Conservation (phyloP, 2,888 invertebrate genomes). For the Cremastobaeus sp. region DNA sequence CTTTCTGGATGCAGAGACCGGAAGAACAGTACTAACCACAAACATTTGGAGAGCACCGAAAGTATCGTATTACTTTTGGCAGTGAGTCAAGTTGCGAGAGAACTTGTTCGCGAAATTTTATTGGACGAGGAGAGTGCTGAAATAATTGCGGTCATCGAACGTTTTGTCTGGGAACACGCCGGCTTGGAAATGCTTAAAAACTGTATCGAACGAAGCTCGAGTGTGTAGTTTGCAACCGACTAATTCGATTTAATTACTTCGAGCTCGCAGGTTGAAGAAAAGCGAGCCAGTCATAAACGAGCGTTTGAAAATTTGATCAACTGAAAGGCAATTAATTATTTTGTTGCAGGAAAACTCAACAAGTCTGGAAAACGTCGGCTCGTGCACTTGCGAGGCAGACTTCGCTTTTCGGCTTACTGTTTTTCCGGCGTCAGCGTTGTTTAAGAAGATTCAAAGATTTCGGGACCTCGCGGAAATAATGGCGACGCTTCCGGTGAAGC, state of each 20-base stretch:
- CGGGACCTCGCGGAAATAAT: slow-evolving; percentile 69
- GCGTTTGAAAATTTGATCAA: no score
- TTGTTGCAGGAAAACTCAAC: slow-evolving; percentile 22
- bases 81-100: slow-evolving; percentile 57
- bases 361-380: slow-evolving; percentile 13
- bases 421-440: slow-evolving; percentile 39
- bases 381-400: slow-evolving; percentile 32
- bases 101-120: slow-evolving; percentile 51
- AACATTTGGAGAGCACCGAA: slow-evolving; percentile 58
- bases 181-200: slow-evolving; percentile 29
- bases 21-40: slow-evolving; percentile 52
- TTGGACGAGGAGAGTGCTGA: slow-evolving; percentile 35
- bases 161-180: slow-evolving; percentile 14
- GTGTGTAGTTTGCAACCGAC: no score
- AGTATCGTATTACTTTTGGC: slow-evolving; percentile 65
- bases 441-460: slow-evolving; percentile 65
- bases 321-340: slow-evolving; percentile 8
- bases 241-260: no score
- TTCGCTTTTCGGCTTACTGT: slow-evolving; percentile 49
- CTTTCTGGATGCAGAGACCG: slow-evolving; percentile 46
- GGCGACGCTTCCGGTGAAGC: slow-evolving; percentile 63
- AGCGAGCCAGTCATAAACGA: no score
- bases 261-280: no score
- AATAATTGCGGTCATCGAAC: slow-evolving; percentile 52
- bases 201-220: no score